Conservation (phyloP, 1,140 invertebrate genomes). For the Drosophila nikananu region DNA sequence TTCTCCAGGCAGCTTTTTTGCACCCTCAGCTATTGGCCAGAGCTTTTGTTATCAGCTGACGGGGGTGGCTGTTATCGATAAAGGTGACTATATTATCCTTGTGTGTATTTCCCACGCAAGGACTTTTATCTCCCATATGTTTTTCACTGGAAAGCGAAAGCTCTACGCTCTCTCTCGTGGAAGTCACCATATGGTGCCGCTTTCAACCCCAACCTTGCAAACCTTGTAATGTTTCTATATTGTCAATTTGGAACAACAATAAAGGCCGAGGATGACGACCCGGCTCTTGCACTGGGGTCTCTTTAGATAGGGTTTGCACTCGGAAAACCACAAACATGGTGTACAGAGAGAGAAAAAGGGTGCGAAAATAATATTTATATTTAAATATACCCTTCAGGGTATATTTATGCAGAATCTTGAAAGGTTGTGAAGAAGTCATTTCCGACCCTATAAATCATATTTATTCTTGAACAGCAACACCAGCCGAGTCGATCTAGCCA, state of each 20-base stretch:
- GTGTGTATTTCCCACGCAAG: not conserved
- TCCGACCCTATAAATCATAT: not conserved
- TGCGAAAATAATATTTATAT: not conserved
- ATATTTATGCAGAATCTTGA: not conserved
- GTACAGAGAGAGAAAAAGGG: slow-evolving; percentile 3
- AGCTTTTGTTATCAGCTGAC: slow-evolving; percentile 63
- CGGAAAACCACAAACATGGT: slow-evolving; percentile 48
- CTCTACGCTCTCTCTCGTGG: slow-evolving; percentile 27
- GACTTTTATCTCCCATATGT: not conserved
- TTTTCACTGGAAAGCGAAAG: slow-evolving; percentile 27
- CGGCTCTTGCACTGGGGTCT: slow-evolving; percentile 17
- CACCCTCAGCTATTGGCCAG: slow-evolving; percentile 33
- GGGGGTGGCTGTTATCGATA: slow-evolving; percentile 20
- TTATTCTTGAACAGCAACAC: not conserved
- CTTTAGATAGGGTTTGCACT: slow-evolving; percentile 15
- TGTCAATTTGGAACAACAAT: slow-evolving; percentile 56
- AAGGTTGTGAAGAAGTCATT: not conserved
- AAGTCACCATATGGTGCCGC: slow-evolving; percentile 61
- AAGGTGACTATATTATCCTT: not conserved
- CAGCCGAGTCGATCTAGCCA: not conserved
- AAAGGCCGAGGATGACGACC: slow-evolving; percentile 38
- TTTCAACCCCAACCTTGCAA: slow-evolving; percentile 79
- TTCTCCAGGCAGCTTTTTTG: slow-evolving; percentile 33
- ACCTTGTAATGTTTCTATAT: slow-evolving; percentile 49
- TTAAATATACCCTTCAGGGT: not conserved